Conservation (phyloP, 2,797 vertebrate genomes). For the Telmatherina bonti region DNA sequence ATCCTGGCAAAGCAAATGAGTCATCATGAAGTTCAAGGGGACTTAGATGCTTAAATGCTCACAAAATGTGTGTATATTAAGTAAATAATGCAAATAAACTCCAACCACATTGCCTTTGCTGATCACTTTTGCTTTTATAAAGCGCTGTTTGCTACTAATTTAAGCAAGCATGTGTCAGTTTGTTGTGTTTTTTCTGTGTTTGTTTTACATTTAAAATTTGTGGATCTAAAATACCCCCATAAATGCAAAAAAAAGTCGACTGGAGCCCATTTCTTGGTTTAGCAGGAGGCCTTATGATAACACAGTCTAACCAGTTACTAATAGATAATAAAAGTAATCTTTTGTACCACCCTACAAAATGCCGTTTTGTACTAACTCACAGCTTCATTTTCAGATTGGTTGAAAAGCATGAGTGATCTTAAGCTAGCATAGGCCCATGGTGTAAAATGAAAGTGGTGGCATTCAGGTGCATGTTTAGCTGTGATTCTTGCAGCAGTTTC, state of each 20-base stretch:
- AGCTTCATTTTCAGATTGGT: constrained; percentile 24
- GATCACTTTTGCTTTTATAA: constrained; percentile 1
- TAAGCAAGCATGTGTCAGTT: constrained; percentile 9
- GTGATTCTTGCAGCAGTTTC: constrained; percentile 5
- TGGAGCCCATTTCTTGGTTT: no score
- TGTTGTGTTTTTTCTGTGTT: constrained; percentile 3
- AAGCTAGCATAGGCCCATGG: constrained; percentile 18
- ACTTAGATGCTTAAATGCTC: neutral
- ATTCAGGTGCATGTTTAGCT: neutral
- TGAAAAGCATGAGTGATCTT: constrained; percentile 21
- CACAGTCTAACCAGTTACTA: no score
- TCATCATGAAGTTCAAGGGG: neutral
- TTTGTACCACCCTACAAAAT: no score
- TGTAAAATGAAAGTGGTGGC: constrained; percentile 7
- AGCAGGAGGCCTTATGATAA: no score
- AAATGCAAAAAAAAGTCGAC: constrained; percentile 22
- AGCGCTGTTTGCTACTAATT: constrained; percentile 13
- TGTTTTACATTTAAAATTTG: constrained; percentile 20
- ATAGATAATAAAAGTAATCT: no score
- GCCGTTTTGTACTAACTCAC: constrained; percentile 23
- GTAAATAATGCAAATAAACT: neutral
- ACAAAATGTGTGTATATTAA: neutral
- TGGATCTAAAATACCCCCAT: constrained; percentile 3
- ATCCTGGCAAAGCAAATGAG: neutral
- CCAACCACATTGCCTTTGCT: neutral